Base-by-base conservation (phyloP, 1,140 invertebrate genomes). In the Drosophila melanica region DNA sequence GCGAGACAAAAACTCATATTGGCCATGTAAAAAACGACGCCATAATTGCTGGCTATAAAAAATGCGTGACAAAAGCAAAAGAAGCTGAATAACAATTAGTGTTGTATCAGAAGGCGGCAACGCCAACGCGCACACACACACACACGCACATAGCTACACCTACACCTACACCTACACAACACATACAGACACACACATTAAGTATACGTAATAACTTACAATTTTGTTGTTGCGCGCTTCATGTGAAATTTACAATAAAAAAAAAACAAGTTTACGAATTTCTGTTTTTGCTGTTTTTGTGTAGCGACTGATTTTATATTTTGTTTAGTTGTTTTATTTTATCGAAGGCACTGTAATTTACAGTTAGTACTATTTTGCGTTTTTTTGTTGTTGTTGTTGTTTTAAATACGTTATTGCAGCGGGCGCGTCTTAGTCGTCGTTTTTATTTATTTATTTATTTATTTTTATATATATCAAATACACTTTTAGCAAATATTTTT, bases 341-440 rank as follows among this genome's bases (percentile, higher is more conserved):
- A 64, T 79, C 53, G 63, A 87, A 87, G 82, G 79, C 84, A 87
- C 82, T 79, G 81, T 77, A 86, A 71, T 75, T 85, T 75, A 81
- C 78, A 85, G 78, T 76, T 82, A 76, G 71, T 79, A 67, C 75
- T 85, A 79, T 86, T 85, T 75, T 63, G 50, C 58, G 66, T 60
- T 37, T 65, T 44, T 27, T 60, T 50, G 54, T 67, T 63, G 30
- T 33, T 63, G 30, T 33, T 33, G 30, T 33, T 35, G 33, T 57
- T 59, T 51, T 18, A 53, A 53, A 73, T 59, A 55, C 41, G 33
- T 59, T 59, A 30, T 54, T 77, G 59, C 62, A 50, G 58, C 77
- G 41, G 51, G 45, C 58, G 63, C 53, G 69, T 50, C 50, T 27
- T 42, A 16, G 35, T 67, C 45, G 48, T 58, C 41, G 59, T 59